Conservation (phyloP, 2,113 vertebrate genomes). For the Hippopotamus amphibius region DNA sequence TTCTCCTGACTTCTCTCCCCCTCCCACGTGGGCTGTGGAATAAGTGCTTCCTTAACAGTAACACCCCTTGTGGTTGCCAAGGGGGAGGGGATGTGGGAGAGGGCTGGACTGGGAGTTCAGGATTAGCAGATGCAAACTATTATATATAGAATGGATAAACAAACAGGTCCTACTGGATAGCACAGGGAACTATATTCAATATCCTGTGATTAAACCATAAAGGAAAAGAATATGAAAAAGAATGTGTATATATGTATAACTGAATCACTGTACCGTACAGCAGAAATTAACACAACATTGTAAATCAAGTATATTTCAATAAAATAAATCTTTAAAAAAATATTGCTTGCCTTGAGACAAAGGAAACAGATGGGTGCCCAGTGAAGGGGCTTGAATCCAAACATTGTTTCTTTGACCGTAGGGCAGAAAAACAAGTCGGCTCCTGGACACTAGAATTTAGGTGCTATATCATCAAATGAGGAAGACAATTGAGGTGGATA, state of each 20-base stretch:
- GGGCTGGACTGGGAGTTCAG: neutral
- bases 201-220: neutral
- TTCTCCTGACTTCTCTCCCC: neutral
- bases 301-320: neutral
- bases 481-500: neutral
- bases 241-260: neutral
- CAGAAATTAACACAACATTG: neutral
- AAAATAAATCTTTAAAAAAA: neutral
- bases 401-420: neutral
- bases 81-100: neutral
- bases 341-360: neutral
- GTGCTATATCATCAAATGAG: neutral
- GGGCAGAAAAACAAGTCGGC: neutral
- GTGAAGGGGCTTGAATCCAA: neutral
- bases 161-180: neutral
- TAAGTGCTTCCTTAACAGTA: neutral
- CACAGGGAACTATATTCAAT: neutral
- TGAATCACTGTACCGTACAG: neutral
- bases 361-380: neutral
- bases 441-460: neutral
- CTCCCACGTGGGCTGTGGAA: neutral
- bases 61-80: neutral
- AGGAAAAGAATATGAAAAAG: neutral
- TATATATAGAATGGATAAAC: neutral
- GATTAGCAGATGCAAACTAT: neutral